phyloP scores from a whole-genome alignment of 1,140 invertebrate species.

The Papilio glaucus region DNA sequence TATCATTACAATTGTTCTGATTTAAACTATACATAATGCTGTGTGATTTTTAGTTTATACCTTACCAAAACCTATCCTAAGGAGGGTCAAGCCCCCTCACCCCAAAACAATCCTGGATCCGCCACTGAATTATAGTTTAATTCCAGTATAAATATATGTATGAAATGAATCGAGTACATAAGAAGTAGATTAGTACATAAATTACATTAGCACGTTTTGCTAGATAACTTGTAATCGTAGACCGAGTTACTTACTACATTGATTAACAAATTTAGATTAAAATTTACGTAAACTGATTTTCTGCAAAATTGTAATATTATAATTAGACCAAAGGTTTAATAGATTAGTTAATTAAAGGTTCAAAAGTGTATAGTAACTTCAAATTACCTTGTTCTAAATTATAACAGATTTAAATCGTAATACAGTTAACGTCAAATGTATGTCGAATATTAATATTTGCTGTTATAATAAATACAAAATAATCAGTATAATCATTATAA shows the following conservation, averaged over 20 bases:
- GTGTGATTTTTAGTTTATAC: no score
- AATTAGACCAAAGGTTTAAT: conserved; percentile 37
- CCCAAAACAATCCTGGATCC: no score
- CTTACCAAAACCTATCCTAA: no score
- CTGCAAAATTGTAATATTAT: conserved; percentile 8
- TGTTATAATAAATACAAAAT: conserved; percentile 49
- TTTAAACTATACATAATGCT: no score
- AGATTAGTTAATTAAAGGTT: conserved; percentile 32
- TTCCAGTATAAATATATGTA: conserved; percentile 34
- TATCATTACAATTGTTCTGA: no score
- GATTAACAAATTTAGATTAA: neutral
- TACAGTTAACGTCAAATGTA: conserved; percentile 22
- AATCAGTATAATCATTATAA: conserved; percentile 61
- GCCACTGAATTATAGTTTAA: no score
- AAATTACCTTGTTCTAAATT: conserved; percentile 29
- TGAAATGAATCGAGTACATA: conserved; percentile 26
- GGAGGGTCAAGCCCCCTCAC: no score
- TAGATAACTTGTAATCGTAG: conserved; percentile 25
- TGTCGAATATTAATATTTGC: conserved; percentile 28
- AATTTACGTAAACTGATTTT: conserved; percentile 14
- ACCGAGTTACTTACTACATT: conserved; percentile 25
- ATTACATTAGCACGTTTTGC: conserved; percentile 24
- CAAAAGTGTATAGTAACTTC: conserved; percentile 30
- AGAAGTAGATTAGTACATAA: conserved; percentile 28
- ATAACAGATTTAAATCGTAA: conserved; percentile 23